These are phyloP conservation scores for Apodemus speciosus DNA, from an alignment of 2,113 vertebrate genomes.

Conservation along the genomic window DNA sequence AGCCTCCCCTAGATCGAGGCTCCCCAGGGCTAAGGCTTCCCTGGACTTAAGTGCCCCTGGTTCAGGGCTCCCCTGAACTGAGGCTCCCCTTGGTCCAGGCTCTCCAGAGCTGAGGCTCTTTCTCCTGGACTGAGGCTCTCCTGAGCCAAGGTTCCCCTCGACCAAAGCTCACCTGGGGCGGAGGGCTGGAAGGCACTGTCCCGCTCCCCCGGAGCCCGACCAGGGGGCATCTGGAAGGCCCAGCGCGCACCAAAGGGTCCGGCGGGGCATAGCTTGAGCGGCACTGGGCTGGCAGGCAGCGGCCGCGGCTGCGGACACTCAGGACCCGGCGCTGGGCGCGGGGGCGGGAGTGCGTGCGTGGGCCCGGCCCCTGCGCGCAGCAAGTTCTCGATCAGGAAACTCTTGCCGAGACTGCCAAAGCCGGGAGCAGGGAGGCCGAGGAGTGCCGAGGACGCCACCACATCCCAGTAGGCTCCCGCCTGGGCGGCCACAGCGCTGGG, in stretches of 20 bases:
- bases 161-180: conserved; percentile 76
- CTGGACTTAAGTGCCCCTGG: neutral
- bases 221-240: conserved; percentile 83
- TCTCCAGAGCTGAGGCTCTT: neutral
- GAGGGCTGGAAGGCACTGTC: conserved; percentile 70
- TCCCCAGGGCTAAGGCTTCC: neutral
- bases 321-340: conserved; percentile 9
- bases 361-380: conserved; percentile 86
- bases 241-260: conserved; percentile 83
- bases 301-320: conserved; percentile 65
- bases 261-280: conserved; percentile 83
- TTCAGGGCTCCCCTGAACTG: neutral
- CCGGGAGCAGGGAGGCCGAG: conserved; percentile 84
- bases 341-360: conserved; percentile 71
- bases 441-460: conserved; percentile 86
- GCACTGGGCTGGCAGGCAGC: conserved; percentile 81
- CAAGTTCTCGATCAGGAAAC: conserved; percentile 96
- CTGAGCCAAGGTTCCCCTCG: neutral
- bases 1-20: neutral
- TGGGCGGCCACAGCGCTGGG: conserved; percentile 86
- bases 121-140: neutral
- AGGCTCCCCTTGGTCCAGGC: neutral
- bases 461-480: conserved; percentile 83
- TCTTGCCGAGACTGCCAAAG: conserved; percentile 92
- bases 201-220: conserved; percentile 68